phyloP scores from a whole-genome alignment of 2,888 invertebrate species.

The Leucophora obtusa region DNA sequence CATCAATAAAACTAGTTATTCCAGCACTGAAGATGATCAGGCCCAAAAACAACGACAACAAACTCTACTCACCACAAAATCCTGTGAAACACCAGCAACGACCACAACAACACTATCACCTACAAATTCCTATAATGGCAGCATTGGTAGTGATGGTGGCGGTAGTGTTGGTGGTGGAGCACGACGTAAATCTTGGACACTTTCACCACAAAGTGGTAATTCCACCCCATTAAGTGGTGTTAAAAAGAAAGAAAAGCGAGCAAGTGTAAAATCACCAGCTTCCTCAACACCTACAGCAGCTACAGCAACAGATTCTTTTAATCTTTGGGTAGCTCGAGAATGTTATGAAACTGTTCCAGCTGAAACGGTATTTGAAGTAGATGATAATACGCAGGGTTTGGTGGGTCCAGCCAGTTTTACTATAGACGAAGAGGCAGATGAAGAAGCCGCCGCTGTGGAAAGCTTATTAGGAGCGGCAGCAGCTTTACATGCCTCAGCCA shows the following conservation, averaged over 20 bases:
- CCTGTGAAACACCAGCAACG: conserved; percentile 70
- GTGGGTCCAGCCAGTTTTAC: conserved; percentile 61
- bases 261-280: conserved; percentile 69
- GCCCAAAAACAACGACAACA: conserved; percentile 67
- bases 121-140: conserved; percentile 73
- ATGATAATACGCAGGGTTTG: conserved; percentile 63
- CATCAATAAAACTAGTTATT: conserved; percentile 64
- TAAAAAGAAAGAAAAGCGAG: conserved; percentile 83
- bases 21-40: conserved; percentile 51
- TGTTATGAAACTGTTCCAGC: conserved; percentile 77
- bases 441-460: conserved; percentile 73
- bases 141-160: conserved; percentile 74
- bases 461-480: conserved; percentile 75
- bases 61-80: conserved; percentile 72
- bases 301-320: conserved; percentile 67
- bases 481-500: conserved; percentile 70
- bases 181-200: conserved; percentile 74
- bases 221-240: conserved; percentile 79
- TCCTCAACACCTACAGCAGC: conserved; percentile 50
- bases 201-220: conserved; percentile 72
- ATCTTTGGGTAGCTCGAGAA: conserved; percentile 78
- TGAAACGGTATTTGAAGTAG: conserved; percentile 74
- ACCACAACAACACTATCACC: conserved; percentile 69
- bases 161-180: conserved; percentile 74
- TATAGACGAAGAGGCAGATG: conserved; percentile 68